phyloP scores from a whole-genome alignment of 2,113 vertebrate genomes.

The Agelaius tricolor region DNA sequence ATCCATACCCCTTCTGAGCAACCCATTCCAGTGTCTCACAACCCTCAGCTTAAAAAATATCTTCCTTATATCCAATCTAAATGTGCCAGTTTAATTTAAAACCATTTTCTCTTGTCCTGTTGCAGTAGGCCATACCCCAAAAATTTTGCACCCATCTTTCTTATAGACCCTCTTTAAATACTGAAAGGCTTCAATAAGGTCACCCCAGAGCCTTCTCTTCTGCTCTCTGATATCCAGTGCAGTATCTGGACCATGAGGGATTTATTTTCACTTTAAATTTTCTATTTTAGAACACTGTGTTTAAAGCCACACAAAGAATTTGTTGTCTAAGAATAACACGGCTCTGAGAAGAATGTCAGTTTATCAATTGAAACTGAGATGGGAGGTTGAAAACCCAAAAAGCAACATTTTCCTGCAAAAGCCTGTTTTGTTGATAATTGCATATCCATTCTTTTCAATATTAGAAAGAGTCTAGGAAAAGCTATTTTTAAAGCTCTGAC shows the following conservation, averaged over 20 bases:
- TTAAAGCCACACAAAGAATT: background rate
- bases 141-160: background rate
- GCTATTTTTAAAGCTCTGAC: background rate
- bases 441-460: background rate
- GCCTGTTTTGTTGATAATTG: background rate
- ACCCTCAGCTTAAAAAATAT: background rate
- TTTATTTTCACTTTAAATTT: background rate
- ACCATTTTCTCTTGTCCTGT: background rate
- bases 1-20: background rate
- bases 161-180: background rate
- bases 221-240: background rate
- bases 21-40: background rate
- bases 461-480: background rate
- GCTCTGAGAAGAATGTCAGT: background rate
- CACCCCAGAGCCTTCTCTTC: background rate
- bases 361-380: background rate
- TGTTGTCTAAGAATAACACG: background rate
- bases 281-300: background rate
- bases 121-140: background rate
- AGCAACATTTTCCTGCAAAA: background rate
- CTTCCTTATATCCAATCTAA: background rate
- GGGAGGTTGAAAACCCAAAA: background rate
- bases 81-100: background rate
- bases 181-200: background rate
- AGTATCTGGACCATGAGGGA: background rate